These are phyloP conservation scores for Channa maculata DNA, from an alignment of 2,113 vertebrate genomes.

Conservation along the genomic window DNA sequence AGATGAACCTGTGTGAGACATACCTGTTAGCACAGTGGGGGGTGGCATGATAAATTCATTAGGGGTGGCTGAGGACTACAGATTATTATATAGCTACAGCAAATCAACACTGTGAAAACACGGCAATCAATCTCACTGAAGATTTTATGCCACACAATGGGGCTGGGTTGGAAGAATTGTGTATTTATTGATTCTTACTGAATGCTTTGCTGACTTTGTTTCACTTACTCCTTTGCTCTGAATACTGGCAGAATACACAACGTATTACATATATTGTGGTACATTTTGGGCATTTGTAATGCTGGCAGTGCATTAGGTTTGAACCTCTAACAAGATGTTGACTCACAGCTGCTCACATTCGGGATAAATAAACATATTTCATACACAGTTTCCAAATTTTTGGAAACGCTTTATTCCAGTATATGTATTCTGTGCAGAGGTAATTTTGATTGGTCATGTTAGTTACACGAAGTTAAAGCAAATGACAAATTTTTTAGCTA, in stretches of 20 bases:
- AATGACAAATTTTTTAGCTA: too few relatives aligned
- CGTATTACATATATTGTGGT: too few relatives aligned
- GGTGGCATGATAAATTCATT: constrained; percentile 48
- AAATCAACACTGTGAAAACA: constrained; percentile 42
- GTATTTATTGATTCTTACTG: constrained; percentile 59
- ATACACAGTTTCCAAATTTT: background rate
- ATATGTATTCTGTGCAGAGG: too few relatives aligned
- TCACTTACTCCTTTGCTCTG: constrained; percentile 10
- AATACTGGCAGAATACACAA: background rate
- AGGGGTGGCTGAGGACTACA: constrained; percentile 35
- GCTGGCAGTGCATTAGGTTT: background rate
- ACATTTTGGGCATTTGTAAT: too few relatives aligned
- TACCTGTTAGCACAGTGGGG: constrained; percentile 27
- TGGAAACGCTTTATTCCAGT: too few relatives aligned
- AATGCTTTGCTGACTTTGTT: constrained; percentile 41
- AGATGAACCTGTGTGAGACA: constrained; percentile 27
- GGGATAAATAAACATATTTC: background rate
- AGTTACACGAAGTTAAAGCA: background rate
- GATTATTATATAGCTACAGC: constrained; percentile 26
- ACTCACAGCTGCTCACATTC: background rate
- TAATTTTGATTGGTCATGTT: too few relatives aligned
- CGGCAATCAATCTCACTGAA: constrained; percentile 44
- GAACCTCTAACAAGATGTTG: background rate
- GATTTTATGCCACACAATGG: constrained; percentile 20
- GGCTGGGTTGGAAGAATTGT: constrained; percentile 19